Base-by-base conservation (phyloP, 2,888 invertebrate species). In the Druceiella hillmani region DNA sequence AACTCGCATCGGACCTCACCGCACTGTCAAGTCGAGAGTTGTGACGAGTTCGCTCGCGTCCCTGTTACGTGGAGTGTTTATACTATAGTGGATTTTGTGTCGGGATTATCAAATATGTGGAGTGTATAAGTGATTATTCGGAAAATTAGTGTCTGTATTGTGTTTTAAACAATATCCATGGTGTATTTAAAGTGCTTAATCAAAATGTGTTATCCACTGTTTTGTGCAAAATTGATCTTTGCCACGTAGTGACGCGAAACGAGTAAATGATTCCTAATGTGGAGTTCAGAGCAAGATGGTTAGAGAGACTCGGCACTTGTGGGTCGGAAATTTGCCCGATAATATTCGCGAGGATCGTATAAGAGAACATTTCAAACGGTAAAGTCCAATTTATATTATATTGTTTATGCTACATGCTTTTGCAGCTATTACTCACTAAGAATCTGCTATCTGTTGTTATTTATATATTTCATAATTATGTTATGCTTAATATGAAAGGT, bases 321-420 rank as follows among this genome's bases (percentile, higher is more conserved):
- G 94, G 92, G 93, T 97, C 85, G 95, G 94, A 86, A 95, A 94
- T 85, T 89, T 97, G 85, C 94, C 95, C 87, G 94, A 94, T 82
- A 93, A 91, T 81, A 89, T 92, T 81, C 88, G 91, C 69, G 93
- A 94, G 79, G 93, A 93, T 74, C 85, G 89, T 75, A 90, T 94
- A 78, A 83, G 87, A 79, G 92, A 93, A 77, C 89, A 91, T 79
- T 94, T 95, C 78, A 90, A 92, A 87, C 87, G 92, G 93, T 93
- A 82, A 81, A 50, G 40, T 47, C 40, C 47, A 46, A 47, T 43
- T n/a, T n/a, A n/a, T n/a, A n/a, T n/a, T n/a, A n/a, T n/a, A n/a
- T n/a, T n/a, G n/a, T n/a, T n/a, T n/a, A n/a, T n/a, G n/a, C n/a
- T n/a, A n/a, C n/a, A n/a, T n/a, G n/a, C n/a, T n/a, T n/a, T n/a